phyloP scores from a whole-genome alignment of 1,140 invertebrate genomes.

The Drosophila grimshawi region DNA sequence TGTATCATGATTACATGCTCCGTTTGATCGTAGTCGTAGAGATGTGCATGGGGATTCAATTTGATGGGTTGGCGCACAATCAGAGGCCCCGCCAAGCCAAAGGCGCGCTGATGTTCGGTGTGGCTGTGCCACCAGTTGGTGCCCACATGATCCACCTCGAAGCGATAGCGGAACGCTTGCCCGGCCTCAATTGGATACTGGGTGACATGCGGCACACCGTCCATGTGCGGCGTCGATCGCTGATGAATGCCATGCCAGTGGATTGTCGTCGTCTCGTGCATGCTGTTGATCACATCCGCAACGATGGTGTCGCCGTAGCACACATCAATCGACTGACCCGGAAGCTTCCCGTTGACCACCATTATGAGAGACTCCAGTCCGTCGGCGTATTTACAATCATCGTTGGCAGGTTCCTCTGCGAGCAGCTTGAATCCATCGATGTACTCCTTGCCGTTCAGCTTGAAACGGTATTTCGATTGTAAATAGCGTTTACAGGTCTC shows the following conservation, averaged over 20 bases:
- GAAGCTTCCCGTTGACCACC: conserved; percentile 87
- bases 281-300: conserved; percentile 86
- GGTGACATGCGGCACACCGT: conserved; percentile 89
- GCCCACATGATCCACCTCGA: conserved; percentile 85
- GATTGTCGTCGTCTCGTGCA: conserved; percentile 85
- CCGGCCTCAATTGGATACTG: conserved; percentile 88
- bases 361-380: conserved; percentile 85
- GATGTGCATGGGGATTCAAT: conserved; percentile 66
- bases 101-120: conserved; percentile 85
- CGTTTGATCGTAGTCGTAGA: conserved; percentile 83
- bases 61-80: conserved; percentile 79
- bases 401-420: conserved; percentile 27
- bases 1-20: conserved; percentile 80
- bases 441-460: conserved; percentile 58
- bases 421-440: conserved; percentile 56
- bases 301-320: conserved; percentile 86
- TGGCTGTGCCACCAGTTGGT: conserved; percentile 84
- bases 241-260: conserved; percentile 86
- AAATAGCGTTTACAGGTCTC: conserved; percentile 70
- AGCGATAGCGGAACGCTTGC: conserved; percentile 86
- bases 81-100: conserved; percentile 85
- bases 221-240: conserved; percentile 86
- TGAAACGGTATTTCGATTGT: conserved; percentile 66
- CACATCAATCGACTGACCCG: conserved; percentile 86
- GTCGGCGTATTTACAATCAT: conserved; percentile 87